Evolutionary conservation across 2,888 invertebrate genomes (phyloP).

Genomic region (Ommatoiulus sabulosus): DNA sequence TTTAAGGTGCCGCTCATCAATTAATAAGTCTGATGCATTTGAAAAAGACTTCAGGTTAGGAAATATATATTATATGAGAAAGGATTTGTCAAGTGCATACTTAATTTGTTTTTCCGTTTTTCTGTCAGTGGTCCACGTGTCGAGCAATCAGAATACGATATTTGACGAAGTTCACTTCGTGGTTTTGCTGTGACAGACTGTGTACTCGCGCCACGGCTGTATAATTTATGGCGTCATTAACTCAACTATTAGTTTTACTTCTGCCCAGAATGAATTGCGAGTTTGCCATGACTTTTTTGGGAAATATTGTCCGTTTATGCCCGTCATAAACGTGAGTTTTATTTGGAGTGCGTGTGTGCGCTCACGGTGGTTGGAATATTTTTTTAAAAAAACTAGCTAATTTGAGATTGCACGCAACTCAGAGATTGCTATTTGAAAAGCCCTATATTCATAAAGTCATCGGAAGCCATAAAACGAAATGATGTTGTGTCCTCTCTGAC

Average conservation of each 20-base stretch:
- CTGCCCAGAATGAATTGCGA: neutral
- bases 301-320: neutral
- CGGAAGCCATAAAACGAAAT: neutral
- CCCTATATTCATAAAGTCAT: neutral
- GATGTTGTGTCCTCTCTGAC: neutral
- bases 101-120: neutral
- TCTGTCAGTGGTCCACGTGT: no score
- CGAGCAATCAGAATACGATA: neutral
- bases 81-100: neutral
- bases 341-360: slow-evolving; percentile 10
- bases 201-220: neutral
- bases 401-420: neutral
- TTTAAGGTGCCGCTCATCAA: no score
- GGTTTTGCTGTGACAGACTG: neutral
- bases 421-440: slow-evolving; percentile 21
- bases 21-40: no score
- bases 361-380: slow-evolving; percentile 10
- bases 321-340: neutral
- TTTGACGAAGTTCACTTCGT: neutral
- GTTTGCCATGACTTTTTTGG: slow-evolving; percentile 13
- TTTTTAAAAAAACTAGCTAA: neutral
- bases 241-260: neutral
- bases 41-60: no score
- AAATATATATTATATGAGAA: neutral
- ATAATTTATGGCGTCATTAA: slow-evolving; percentile 6